Percentiles rank a stretch among this genome's conserved stretches.
These are phyloP conservation scores for Bursaphelenchus okinawaensis DNA, from an alignment of 2,888 invertebrate genomes.

Conservation along the genomic window DNA sequence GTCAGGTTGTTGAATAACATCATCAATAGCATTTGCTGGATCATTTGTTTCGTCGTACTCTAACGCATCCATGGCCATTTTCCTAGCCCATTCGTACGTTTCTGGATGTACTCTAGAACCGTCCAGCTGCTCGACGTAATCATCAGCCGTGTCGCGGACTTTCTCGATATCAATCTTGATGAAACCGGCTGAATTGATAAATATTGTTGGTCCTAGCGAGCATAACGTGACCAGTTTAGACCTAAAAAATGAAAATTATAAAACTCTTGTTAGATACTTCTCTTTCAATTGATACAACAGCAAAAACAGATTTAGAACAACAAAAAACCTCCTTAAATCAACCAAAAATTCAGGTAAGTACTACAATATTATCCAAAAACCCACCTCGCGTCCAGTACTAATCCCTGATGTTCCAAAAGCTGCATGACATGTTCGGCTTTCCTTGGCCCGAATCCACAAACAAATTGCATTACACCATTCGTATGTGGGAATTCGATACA, in stretches of 20 bases:
- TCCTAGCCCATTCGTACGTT: slow-evolving; percentile 98
- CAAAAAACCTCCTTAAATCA: slow-evolving; percentile 8
- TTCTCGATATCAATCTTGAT: slow-evolving; percentile 96
- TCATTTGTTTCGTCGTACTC: slow-evolving; percentile 67
- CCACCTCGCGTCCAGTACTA: slow-evolving; percentile 38
- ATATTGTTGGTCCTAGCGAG: slow-evolving; percentile 95
- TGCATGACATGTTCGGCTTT: slow-evolving; percentile 68
- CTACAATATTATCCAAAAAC: too few species aligned
- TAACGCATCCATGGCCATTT: slow-evolving; percentile 98
- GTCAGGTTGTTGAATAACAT: slow-evolving; percentile 83
- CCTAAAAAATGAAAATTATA: slow-evolving; percentile 10
- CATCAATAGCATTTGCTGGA: slow-evolving; percentile 91
- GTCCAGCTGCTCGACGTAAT: slow-evolving; percentile 65
- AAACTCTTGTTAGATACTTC: neutral
- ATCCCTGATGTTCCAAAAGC: slow-evolving; percentile 52
- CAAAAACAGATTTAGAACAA: neutral
- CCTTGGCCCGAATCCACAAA: slow-evolving; percentile 90
- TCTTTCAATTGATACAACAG: neutral
- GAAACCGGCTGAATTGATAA: slow-evolving; percentile 97
- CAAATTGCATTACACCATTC: slow-evolving; percentile 79
- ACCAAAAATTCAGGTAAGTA: neutral
- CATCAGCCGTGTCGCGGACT: slow-evolving; percentile 64
- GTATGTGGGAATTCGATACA: slow-evolving; percentile 83
- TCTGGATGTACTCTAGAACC: slow-evolving; percentile 97
- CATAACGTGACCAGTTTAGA: slow-evolving; percentile 86